Percentiles rank a stretch among this genome's conserved stretches.
phyloP scores from a whole-genome alignment of 2,797 vertebrate genomes.

The Ambastaia sidthimunki region DNA sequence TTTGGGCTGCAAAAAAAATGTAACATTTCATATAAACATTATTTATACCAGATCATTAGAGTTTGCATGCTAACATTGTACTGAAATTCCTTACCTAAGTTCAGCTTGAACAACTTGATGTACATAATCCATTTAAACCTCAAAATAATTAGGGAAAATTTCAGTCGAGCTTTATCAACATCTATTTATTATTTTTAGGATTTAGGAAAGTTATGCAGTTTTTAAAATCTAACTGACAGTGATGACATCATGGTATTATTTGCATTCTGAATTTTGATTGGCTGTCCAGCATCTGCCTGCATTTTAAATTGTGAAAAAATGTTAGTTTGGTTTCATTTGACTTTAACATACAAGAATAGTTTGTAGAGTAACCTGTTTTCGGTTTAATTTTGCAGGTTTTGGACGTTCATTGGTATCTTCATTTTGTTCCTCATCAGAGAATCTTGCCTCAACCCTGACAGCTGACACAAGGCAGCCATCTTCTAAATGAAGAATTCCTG shows the following conservation, averaged over 20 bases:
- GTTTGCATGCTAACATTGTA: no score
- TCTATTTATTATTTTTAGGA: no score
- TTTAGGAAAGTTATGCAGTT: neutral
- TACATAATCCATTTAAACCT: no score
- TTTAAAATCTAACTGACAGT: neutral
- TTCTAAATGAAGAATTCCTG: constrained; percentile 62
- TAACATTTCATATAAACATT: constrained; percentile 13
- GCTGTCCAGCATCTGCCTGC: neutral
- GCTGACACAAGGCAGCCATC: constrained; percentile 76
- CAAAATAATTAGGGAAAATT: no score
- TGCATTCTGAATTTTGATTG: neutral
- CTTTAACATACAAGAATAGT: no score
- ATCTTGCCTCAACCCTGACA: constrained; percentile 74
- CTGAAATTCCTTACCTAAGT: no score
- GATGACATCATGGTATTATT: neutral
- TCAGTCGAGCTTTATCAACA: no score
- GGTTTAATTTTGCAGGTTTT: neutral
- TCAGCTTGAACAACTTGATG: no score
- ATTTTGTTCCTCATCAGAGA: constrained; percentile 78
- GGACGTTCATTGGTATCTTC: constrained; percentile 43
- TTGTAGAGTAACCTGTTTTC: no score
- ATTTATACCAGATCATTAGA: no score
- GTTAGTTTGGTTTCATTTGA: no score
- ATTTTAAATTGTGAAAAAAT: neutral
- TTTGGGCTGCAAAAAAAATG: constrained; percentile 61